These are phyloP conservation scores for Limulus polyphemus DNA, from an alignment of 2,888 invertebrate species.

Conservation along the genomic window DNA sequence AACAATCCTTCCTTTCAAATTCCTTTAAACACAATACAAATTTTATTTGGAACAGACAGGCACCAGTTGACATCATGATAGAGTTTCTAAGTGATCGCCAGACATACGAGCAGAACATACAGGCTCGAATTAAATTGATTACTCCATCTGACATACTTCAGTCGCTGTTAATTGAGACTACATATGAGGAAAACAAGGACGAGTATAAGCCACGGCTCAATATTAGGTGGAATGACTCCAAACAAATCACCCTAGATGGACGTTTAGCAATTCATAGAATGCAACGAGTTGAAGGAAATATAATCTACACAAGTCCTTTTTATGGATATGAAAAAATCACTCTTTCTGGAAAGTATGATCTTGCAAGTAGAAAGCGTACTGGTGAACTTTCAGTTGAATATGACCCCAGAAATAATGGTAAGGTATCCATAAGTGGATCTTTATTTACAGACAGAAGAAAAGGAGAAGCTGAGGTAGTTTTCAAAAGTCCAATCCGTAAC, in stretches of 20 bases:
- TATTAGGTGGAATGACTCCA: constrained; percentile 7
- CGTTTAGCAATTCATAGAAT: not conserved
- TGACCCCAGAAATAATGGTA: constrained; percentile 9
- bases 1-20: too few relatives aligned
- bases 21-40: too few relatives aligned
- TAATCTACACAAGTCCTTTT: constrained; percentile 6
- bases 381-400: constrained; percentile 11
- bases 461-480: not conserved
- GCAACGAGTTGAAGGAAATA: too few relatives aligned
- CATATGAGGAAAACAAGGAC: constrained; percentile 6
- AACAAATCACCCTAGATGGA: constrained; percentile 8
- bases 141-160: constrained; percentile 12
- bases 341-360: constrained; percentile 11
- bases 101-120: constrained; percentile 2
- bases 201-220: constrained; percentile 10
- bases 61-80: too few relatives aligned
- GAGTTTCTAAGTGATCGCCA: too few relatives aligned
- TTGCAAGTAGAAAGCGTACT: constrained; percentile 7
- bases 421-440: constrained; percentile 6
- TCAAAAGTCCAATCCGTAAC: constrained; percentile 8
- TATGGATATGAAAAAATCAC: constrained; percentile 12
- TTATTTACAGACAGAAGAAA: constrained; percentile 4
- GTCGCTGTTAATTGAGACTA: constrained; percentile 10
- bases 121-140: constrained; percentile 8
- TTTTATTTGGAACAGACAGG: too few relatives aligned